Evolutionary conservation across 1,140 invertebrate genomes (phyloP).

Genomic region (Laupala kohalensis): DNA sequence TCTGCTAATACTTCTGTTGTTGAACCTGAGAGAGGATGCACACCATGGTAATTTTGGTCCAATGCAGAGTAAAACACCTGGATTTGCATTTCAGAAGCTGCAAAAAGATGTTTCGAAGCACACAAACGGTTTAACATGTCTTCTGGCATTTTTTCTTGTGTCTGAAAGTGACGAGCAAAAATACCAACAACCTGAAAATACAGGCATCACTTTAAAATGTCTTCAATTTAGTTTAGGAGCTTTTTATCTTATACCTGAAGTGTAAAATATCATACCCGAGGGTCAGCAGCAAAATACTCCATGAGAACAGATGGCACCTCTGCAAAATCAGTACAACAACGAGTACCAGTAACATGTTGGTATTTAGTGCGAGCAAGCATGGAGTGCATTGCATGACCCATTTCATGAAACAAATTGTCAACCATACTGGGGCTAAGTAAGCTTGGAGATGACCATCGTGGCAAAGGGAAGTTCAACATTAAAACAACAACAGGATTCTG

Average conservation of each 20-base stretch:
- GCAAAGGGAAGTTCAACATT: constrained; percentile 72
- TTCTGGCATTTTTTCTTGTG: constrained; percentile 67
- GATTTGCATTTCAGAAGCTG: constrained; percentile 79
- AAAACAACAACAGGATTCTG: constrained; percentile 87
- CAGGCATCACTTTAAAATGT: neutral
- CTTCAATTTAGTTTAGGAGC: neutral
- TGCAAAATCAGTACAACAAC: constrained; percentile 94
- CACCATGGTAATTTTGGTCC: constrained; percentile 79
- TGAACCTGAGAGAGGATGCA: constrained; percentile 33
- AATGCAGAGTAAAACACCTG: constrained; percentile 82
- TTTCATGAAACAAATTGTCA: constrained; percentile 97
- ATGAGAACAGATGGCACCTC: constrained; percentile 96
- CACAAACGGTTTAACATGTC: constrained; percentile 63
- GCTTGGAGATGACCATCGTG: constrained; percentile 60
- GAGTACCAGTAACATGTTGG: constrained; percentile 94
- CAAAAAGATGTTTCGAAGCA: constrained; percentile 71
- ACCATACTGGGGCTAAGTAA: constrained; percentile 70
- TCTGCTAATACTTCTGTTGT: constrained; percentile 71
- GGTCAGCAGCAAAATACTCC: constrained; percentile 93
- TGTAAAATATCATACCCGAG: constrained; percentile 41
- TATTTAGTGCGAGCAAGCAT: constrained; percentile 91
- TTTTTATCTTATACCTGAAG: neutral
- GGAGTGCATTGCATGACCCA: constrained; percentile 98
- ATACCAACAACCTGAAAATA: constrained; percentile 54
- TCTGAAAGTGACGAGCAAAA: constrained; percentile 87